Percentiles rank a stretch among this genome's conserved stretches.
These are phyloP conservation scores for Channa maculata DNA, from an alignment of 2,113 vertebrate genomes.

Conservation along the genomic window DNA sequence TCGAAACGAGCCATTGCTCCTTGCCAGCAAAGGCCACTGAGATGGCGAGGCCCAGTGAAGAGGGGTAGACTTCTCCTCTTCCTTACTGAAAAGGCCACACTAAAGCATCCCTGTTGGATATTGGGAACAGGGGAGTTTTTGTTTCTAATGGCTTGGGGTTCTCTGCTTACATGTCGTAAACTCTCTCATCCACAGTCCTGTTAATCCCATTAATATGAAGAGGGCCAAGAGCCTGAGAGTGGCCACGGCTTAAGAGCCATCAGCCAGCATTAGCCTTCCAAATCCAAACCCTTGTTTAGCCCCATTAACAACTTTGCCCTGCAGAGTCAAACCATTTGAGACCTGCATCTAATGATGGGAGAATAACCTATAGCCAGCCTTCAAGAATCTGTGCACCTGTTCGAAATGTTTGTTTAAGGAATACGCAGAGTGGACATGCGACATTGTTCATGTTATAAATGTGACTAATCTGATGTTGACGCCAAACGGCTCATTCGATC, in stretches of 20 bases:
- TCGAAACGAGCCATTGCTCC: conserved; percentile 59
- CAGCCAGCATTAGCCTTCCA: conserved; percentile 75
- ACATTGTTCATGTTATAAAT: conserved; percentile 24
- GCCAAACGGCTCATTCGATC: conserved; percentile 23
- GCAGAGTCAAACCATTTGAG: conserved; percentile 70
- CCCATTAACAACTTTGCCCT: conserved; percentile 71
- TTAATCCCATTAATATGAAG: conserved; percentile 85
- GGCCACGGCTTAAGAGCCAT: conserved; percentile 78
- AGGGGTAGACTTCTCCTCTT: conserved; percentile 41
- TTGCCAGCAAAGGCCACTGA: conserved; percentile 50
- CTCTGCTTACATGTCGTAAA: conserved; percentile 75
- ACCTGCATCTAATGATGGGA: conserved; percentile 54
- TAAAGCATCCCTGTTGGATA: conserved; percentile 65
- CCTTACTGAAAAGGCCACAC: conserved; percentile 52
- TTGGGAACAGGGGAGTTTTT: conserved; percentile 67
- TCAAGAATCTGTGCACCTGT: conserved; percentile 1
- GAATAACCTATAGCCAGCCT: conserved; percentile 39
- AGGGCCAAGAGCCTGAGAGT: conserved; percentile 70
- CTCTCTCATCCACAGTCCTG: conserved; percentile 72
- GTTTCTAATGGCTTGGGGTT: conserved; percentile 72
- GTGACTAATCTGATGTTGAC: conserved; percentile 23
- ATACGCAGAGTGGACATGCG: neutral
- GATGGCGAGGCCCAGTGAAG: conserved; percentile 50
- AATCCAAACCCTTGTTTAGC: conserved; percentile 81
- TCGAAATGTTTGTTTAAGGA: conserved; percentile 18